Conservation (phyloP, 2,888 invertebrate genomes). For the Monopis laevigella region DNA sequence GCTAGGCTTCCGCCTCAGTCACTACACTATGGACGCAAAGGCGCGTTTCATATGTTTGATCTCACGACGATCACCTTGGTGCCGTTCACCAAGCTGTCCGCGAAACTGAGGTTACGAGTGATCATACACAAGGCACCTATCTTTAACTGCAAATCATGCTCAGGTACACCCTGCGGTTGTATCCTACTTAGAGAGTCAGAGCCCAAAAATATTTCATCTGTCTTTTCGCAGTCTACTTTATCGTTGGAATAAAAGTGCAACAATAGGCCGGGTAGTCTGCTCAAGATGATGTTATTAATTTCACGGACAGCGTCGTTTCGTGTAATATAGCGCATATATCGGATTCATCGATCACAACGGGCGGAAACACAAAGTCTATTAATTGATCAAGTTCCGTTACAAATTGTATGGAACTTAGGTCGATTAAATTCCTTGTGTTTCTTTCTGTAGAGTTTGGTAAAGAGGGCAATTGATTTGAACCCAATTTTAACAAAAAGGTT, state of each 20-base stretch:
- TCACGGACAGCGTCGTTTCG: not conserved
- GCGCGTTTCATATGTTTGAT: too few species aligned
- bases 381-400: not conserved
- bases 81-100: slow-evolving; percentile 16
- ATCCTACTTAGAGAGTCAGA: not conserved
- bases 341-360: not conserved
- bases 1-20: too few species aligned
- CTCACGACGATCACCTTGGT: slow-evolving; percentile 15
- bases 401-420: not conserved
- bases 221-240: not conserved
- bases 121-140: slow-evolving; percentile 15
- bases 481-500: not conserved
- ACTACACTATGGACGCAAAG: too few species aligned
- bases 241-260: slow-evolving; percentile 8
- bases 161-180: not conserved
- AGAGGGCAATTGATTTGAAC: not conserved
- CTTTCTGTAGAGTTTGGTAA: not conserved
- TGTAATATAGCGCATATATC: not conserved
- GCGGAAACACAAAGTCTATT: slow-evolving; percentile 9
- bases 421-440: not conserved
- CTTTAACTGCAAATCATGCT: slow-evolving; percentile 13
- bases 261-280: not conserved
- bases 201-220: not conserved
- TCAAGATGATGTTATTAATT: slow-evolving; percentile 2
- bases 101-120: slow-evolving; percentile 16